Conservation (phyloP, 2,888 invertebrate species). For the Mesorhabditis spiculigera region DNA sequence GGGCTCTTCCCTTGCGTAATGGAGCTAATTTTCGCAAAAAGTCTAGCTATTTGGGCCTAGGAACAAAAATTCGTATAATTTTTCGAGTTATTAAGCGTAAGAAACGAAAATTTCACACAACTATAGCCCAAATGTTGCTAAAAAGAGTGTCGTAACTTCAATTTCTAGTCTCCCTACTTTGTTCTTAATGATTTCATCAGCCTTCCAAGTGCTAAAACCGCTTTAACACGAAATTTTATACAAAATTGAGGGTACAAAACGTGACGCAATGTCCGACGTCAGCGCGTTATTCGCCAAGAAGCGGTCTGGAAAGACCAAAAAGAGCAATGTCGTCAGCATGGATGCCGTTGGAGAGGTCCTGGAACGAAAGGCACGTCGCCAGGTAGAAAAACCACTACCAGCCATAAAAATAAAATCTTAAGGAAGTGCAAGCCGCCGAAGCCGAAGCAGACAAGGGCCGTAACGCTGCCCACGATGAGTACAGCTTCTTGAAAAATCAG, state of each 20-base stretch:
- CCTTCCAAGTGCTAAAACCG: too few species aligned
- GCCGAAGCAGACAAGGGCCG: slow-evolving; percentile 25
- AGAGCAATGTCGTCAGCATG: slow-evolving; percentile 41
- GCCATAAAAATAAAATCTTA: slow-evolving; percentile 9
- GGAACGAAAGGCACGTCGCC: slow-evolving; percentile 39
- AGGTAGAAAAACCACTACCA: slow-evolving; percentile 18
- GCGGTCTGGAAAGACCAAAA: slow-evolving; percentile 49
- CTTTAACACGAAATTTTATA: too few species aligned
- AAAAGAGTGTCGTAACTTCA: too few species aligned
- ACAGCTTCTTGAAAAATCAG: background rate
- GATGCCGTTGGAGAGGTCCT: slow-evolving; percentile 49
- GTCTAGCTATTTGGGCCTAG: too few species aligned
- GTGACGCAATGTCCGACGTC: slow-evolving; percentile 40
- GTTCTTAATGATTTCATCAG: too few species aligned
- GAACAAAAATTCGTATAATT: too few species aligned
- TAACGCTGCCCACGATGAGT: background rate
- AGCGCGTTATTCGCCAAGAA: slow-evolving; percentile 53
- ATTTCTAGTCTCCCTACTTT: too few species aligned
- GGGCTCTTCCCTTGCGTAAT: too few species aligned
- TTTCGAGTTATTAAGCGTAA: too few species aligned
- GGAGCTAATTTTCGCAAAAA: too few species aligned
- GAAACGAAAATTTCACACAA: too few species aligned
- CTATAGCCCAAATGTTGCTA: too few species aligned
- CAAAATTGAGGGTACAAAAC: background rate
- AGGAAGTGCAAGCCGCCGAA: slow-evolving; percentile 32